Evolutionary conservation across 2,113 vertebrate genomes (phyloP).

Genomic region (Tinamus guttatus): DNA sequence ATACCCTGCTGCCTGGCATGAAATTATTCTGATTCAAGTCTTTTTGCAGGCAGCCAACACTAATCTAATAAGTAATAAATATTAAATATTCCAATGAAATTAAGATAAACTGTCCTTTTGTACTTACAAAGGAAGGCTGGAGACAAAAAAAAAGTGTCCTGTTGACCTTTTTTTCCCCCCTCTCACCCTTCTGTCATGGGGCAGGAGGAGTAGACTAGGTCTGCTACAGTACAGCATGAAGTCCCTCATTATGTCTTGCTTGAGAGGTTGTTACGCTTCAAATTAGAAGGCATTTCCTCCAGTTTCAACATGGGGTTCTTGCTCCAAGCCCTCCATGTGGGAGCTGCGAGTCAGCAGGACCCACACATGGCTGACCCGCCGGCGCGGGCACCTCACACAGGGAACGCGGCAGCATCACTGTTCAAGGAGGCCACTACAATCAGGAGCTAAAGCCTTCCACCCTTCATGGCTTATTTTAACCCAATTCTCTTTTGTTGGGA

Average conservation of each 20-base stretch:
- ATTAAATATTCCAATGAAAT: too few species aligned
- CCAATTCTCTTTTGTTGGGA: background rate
- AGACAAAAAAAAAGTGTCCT: conserved; percentile 37
- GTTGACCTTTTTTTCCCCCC: background rate
- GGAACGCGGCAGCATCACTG: background rate
- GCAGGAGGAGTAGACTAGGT: background rate
- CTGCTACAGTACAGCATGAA: background rate
- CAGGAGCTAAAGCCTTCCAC: background rate
- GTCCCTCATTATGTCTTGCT: background rate
- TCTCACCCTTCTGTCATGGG: background rate
- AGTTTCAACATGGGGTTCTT: background rate
- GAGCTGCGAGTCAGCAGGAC: conserved; percentile 35
- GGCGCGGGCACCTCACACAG: background rate
- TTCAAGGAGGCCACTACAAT: background rate
- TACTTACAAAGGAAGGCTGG: background rate
- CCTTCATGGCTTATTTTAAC: background rate
- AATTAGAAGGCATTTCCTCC: conserved; percentile 42
- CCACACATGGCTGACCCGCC: background rate
- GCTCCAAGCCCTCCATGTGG: conserved; percentile 11
- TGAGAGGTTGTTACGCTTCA: background rate
- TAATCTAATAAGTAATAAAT: too few species aligned
- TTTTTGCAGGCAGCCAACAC: background rate
- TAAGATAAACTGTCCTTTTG: conserved; percentile 9
- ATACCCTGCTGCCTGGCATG: background rate
- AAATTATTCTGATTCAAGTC: background rate